phyloP scores from a whole-genome alignment of 1,140 invertebrate species.

The Nebria ingens region DNA sequence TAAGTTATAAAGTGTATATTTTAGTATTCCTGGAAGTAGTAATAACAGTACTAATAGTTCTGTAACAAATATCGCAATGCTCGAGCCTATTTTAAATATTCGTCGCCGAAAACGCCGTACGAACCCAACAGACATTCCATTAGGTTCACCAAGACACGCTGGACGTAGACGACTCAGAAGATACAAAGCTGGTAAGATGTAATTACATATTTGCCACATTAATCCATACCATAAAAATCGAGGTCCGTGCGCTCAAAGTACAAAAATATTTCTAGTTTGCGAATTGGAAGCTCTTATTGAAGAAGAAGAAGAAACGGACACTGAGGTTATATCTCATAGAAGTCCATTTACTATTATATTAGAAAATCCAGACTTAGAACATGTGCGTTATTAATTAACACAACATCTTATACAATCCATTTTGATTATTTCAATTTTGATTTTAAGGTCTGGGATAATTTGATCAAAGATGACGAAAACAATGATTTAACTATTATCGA shows the following conservation, averaged over 20 bases:
- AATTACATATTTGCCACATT: no score
- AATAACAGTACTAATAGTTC: no score
- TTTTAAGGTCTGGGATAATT: slow-evolving; percentile 21
- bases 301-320: slow-evolving; percentile 21
- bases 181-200: not conserved
- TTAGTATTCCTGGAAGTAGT: not conserved
- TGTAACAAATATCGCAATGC: no score
- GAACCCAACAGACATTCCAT: not conserved
- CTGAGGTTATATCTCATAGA: slow-evolving; percentile 19
- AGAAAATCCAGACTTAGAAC: slow-evolving; percentile 16
- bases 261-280: slow-evolving; percentile 17
- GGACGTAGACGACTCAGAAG: not conserved
- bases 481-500: slow-evolving; percentile 20
- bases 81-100: not conserved
- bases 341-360: slow-evolving; percentile 23
- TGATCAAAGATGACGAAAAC: slow-evolving; percentile 24
- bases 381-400: not conserved
- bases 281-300: slow-evolving; percentile 22
- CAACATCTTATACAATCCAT: not conserved
- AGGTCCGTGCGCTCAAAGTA: no score
- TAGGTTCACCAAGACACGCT: not conserved
- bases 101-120: not conserved
- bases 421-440: not conserved
- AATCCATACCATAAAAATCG: no score
- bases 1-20: not conserved